Base-by-base conservation (phyloP, 2,797 vertebrate species). In the Stomatorhinus walkeri region DNA sequence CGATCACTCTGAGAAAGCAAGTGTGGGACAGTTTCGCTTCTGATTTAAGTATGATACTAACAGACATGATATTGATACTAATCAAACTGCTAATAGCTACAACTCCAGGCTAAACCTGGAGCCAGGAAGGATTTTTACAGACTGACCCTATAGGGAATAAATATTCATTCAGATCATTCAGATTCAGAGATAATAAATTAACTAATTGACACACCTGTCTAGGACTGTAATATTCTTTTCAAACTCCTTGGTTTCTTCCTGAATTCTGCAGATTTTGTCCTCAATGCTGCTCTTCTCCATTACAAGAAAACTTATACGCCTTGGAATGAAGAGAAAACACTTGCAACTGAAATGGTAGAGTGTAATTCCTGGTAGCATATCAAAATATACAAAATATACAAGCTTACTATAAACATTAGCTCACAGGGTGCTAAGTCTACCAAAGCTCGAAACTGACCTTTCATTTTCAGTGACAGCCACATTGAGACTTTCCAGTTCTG, bases 1-100 rank as follows among this genome's bases (percentile, higher is more conserved):
- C 96, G 83, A 92, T 95, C 59, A 96, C 1, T 89, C 96, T 96
- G 88, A 83, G 88, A 24, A 56, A 56, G 28, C 19, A 49, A 36
- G 48, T 12, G 9, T 84, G 81, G 79, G 8, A 28, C 7, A 2
- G 22, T n/a, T 81, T 43, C 16, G 36, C 32, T 85, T 83, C 8
- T 5, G n/a, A 85, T 14, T 49, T 43, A 85, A 52, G 12, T 16
- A 16, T 72, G 32, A 49, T 1, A 28, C 81, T 85, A n/a, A 85
- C 7, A 48, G n/a, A 32, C 12, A 83, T 32, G 8, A 83, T 24
- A n/a, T 9, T 49, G 22, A 46, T 32, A 49, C 48, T 51, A 46
- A 51, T 19, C 36, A 46, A 79, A 43, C 19, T 43, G 36, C 72
- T 48, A 48, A 72, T 16, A 36, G 12, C 59, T 64, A 64, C 59